Percentiles rank a stretch among this genome's conserved stretches.
phyloP scores from a whole-genome alignment of 64 coral and sea anemone genomes.

The Porites lutea region DNA sequence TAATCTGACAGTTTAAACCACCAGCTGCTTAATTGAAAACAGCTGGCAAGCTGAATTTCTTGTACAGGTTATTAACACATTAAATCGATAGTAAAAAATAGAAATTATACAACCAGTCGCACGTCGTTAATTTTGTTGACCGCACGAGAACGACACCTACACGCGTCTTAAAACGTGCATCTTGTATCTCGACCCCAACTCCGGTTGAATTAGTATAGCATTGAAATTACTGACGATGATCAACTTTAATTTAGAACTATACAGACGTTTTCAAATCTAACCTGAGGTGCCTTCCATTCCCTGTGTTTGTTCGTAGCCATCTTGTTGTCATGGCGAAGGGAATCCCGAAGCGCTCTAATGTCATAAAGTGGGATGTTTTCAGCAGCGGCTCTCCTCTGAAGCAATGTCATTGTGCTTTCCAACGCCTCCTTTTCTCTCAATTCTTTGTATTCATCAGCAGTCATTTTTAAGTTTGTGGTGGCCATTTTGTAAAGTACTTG shows the following conservation, averaged over 20 bases:
- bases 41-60: too few relatives aligned
- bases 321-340: constrained; percentile 63
- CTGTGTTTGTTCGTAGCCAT: constrained; percentile 68
- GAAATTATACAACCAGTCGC: too few relatives aligned
- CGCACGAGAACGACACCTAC: too few relatives aligned
- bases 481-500: constrained; percentile 71
- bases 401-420: constrained; percentile 57
- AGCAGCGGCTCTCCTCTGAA: constrained; percentile 59
- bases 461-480: constrained; percentile 61
- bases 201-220: too few relatives aligned
- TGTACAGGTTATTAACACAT: too few relatives aligned
- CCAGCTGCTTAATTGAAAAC: too few relatives aligned
- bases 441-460: constrained; percentile 57
- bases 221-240: not conserved
- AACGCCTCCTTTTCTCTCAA: constrained; percentile 54
- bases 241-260: not conserved
- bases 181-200: too few relatives aligned
- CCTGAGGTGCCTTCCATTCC: constrained; percentile 82
- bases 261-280: not conserved
- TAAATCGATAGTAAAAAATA: too few relatives aligned
- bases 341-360: constrained; percentile 49
- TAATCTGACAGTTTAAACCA: too few relatives aligned
- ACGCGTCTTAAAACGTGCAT: too few relatives aligned
- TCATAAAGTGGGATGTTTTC: constrained; percentile 78
- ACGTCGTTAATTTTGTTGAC: too few relatives aligned